Conservation (phyloP, 1,140 invertebrate genomes). For the Drosophila ogumai region DNA sequence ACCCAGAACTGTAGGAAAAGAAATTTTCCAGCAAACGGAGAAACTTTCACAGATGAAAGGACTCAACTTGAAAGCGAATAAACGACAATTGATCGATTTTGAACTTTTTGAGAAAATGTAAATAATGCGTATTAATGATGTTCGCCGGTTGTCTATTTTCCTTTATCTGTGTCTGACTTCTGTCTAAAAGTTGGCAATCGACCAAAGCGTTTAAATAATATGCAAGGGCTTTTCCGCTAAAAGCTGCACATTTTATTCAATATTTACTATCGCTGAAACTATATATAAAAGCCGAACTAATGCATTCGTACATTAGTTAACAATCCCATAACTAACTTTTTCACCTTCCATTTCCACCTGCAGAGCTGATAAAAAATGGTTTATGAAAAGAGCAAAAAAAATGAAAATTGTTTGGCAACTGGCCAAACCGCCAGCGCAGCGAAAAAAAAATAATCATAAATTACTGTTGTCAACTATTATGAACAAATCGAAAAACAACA, state of each 20-base stretch:
- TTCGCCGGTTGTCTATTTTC: conserved; percentile 13
- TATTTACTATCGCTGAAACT: conserved; percentile 48
- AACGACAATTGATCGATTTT: conserved; percentile 74
- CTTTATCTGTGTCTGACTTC: conserved; percentile 30
- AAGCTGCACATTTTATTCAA: conserved; percentile 4
- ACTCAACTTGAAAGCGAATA: conserved; percentile 55
- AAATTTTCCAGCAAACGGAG: conserved; percentile 18
- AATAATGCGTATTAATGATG: conserved; percentile 67
- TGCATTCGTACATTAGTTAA: conserved; percentile 69
- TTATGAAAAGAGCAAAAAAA: conserved; percentile 11
- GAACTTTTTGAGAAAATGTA: conserved; percentile 36
- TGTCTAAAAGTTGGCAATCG: conserved; percentile 25
- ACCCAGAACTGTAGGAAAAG: conserved; percentile 2
- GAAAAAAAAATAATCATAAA: conserved; percentile 71
- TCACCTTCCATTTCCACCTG: conserved; percentile 32
- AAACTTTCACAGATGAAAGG: conserved; percentile 55
- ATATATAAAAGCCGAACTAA: conserved; percentile 41
- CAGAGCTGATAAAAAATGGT: conserved; percentile 45
- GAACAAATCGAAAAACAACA: conserved; percentile 33
- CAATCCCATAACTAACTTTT: conserved; percentile 39
- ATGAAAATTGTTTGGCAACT: conserved; percentile 57
- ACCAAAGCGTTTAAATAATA: conserved; percentile 23
- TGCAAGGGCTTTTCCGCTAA: conserved; percentile 18
- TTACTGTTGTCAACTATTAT: conserved; percentile 69
- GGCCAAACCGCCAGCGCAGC: conserved; percentile 54